phyloP scores from a whole-genome alignment of 2,113 vertebrate genomes.

The Ptilonorhynchus violaceus region DNA sequence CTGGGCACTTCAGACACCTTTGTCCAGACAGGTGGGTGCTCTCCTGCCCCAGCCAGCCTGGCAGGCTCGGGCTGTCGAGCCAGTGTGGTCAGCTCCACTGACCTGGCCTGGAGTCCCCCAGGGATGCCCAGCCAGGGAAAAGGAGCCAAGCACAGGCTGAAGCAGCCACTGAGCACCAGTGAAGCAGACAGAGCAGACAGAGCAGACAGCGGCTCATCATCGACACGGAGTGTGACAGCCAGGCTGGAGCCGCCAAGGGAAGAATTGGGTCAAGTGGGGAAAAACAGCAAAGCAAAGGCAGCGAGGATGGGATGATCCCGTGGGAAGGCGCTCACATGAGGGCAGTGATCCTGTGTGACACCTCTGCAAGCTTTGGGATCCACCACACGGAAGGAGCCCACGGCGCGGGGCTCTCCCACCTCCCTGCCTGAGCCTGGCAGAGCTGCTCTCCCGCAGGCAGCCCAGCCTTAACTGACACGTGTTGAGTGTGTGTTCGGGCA shows the following conservation, averaged over 20 bases:
- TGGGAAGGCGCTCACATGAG: fast-evolving
- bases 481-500: conserved; percentile 28
- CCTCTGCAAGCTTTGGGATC: neutral
- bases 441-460: neutral
- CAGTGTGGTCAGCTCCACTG: neutral
- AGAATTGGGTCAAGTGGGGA: neutral
- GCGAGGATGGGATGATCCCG: neutral
- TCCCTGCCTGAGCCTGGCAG: neutral
- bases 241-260: neutral
- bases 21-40: neutral
- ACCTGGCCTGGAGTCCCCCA: neutral
- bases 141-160: neutral
- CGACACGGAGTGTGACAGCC: fast-evolving
- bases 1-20: neutral
- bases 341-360: neutral
- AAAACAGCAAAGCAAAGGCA: neutral
- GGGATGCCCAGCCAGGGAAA: neutral
- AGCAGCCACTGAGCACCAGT: neutral
- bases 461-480: neutral
- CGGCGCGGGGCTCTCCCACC: fast-evolving
- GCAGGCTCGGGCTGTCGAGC: neutral
- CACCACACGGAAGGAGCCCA: fast-evolving
- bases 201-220: neutral
- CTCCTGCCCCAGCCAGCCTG: neutral
- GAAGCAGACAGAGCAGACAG: neutral